Evolutionary conservation across 2,888 invertebrate genomes (phyloP).

Genomic region (Drosophila greeni): DNA sequence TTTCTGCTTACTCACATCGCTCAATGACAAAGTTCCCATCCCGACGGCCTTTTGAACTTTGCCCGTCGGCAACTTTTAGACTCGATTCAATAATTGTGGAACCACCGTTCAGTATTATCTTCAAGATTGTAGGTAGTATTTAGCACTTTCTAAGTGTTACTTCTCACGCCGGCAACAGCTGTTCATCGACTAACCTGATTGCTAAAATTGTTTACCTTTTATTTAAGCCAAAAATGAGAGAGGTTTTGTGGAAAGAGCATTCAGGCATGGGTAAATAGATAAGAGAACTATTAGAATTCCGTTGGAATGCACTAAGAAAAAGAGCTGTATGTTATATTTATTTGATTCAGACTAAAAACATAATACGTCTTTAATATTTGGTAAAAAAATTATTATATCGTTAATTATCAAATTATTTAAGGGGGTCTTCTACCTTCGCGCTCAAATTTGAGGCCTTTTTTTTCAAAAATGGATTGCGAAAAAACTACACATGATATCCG

Average conservation of each 20-base stretch:
- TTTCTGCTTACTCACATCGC: slow-evolving; percentile 25
- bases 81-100: slow-evolving; percentile 13
- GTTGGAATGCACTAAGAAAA: background rate
- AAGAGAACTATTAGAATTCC: background rate
- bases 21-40: slow-evolving; percentile 31
- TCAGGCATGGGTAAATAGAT: background rate
- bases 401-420: background rate
- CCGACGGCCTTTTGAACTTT: slow-evolving; percentile 20
- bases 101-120: slow-evolving; percentile 15
- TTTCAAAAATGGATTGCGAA: too few species aligned
- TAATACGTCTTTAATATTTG: background rate
- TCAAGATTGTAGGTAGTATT: background rate
- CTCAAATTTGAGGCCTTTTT: too few species aligned
- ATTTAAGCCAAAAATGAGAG: slow-evolving; percentile 65
- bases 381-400: background rate
- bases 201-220: background rate
- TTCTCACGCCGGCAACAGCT: slow-evolving; percentile 3
- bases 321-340: too few species aligned
- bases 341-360: background rate
- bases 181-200: background rate
- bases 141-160: background rate
- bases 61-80: slow-evolving; percentile 14
- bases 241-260: background rate
- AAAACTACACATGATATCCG: too few species aligned
- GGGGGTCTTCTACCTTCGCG: too few species aligned